Conservation (phyloP, 2,113 vertebrate species). For the Stigmatopora argus region DNA sequence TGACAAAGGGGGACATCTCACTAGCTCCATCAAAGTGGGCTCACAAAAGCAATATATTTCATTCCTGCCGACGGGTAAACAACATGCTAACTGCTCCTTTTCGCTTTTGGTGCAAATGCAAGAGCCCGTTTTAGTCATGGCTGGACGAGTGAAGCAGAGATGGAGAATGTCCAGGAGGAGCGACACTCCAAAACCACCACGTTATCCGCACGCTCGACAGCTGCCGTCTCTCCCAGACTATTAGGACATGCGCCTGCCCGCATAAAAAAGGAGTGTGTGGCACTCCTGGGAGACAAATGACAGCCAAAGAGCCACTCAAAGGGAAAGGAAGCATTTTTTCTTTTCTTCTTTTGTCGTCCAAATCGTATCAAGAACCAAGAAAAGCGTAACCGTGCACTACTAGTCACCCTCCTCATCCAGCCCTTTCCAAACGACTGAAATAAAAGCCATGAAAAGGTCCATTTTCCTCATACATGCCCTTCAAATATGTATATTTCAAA, state of each 20-base stretch:
- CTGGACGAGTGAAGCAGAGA: background rate
- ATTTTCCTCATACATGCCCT: background rate
- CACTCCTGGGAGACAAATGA: conserved; percentile 13
- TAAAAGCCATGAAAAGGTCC: background rate
- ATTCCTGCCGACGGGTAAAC: no score
- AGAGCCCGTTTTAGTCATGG: background rate
- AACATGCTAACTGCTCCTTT: no score
- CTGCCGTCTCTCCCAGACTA: background rate
- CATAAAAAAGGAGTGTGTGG: background rate
- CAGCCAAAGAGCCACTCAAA: conserved; percentile 8
- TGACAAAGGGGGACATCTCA: no score
- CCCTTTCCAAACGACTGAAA: no score
- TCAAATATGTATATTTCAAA: conserved; percentile 4
- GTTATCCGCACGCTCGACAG: background rate
- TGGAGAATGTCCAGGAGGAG: background rate
- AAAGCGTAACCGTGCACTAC: no score
- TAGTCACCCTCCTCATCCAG: no score
- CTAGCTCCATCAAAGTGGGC: no score
- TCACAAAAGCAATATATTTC: no score
- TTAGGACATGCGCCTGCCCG: background rate
- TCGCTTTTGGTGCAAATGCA: background rate
- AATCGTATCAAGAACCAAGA: no score
- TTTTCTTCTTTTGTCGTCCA: no score
- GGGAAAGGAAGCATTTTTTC: background rate
- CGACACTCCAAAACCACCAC: background rate